phyloP scores from a whole-genome alignment of 2,797 vertebrate genomes.

The Eospalax fontanierii region DNA sequence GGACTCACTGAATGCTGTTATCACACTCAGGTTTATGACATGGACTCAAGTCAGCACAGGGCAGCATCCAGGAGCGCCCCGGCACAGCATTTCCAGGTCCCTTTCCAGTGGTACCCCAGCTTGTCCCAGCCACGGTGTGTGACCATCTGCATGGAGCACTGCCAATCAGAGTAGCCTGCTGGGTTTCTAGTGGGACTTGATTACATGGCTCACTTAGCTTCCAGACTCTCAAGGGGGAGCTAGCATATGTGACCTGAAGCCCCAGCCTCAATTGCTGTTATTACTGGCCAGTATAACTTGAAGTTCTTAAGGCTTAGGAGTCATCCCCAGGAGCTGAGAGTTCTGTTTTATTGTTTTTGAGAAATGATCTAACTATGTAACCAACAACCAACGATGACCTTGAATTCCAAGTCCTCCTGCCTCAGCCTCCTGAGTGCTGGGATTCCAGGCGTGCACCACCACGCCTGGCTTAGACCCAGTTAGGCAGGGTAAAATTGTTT shows the following conservation, averaged over 20 bases:
- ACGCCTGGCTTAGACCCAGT: neutral
- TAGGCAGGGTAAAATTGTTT: neutral
- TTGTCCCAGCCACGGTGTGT: neutral
- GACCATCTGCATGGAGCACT: accelerated
- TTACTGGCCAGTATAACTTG: neutral
- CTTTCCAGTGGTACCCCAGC: accelerated
- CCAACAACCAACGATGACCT: neutral
- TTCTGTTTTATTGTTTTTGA: neutral
- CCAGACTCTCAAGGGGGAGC: neutral
- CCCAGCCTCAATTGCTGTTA: neutral
- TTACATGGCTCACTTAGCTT: neutral
- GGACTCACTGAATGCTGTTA: neutral
- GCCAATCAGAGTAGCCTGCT: neutral
- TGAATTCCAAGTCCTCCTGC: neutral
- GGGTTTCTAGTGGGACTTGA: neutral
- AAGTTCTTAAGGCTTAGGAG: neutral
- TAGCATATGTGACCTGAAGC: neutral
- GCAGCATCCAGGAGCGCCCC: neutral
- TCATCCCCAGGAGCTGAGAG: neutral
- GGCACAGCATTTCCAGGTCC: neutral
- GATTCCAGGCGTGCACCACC: neutral
- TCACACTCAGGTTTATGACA: neutral
- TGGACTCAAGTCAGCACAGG: neutral
- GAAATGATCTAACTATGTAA: neutral
- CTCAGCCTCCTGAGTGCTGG: neutral